Conservation (phyloP, 1,140 invertebrate genomes). For the Drosophila saltans region DNA sequence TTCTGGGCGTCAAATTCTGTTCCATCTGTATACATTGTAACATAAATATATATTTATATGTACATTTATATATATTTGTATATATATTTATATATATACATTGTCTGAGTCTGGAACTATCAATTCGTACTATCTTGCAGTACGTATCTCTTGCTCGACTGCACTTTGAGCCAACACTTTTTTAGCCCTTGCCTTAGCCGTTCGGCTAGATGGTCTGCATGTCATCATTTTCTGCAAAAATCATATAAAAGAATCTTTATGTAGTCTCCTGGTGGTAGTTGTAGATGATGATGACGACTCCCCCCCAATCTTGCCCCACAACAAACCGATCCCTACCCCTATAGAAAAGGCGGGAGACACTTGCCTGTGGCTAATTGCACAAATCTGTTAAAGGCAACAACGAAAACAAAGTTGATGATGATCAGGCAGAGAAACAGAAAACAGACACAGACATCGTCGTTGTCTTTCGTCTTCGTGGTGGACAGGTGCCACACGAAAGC, state of each 20-base stretch:
- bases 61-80: too few species aligned
- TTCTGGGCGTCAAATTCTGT: constrained; percentile 72
- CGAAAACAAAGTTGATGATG: constrained; percentile 51
- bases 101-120: constrained; percentile 42
- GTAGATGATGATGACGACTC: constrained; percentile 3
- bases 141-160: constrained; percentile 62
- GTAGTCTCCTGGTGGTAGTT: constrained; percentile 11
- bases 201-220: constrained; percentile 16
- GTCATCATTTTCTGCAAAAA: constrained; percentile 13
- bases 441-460: constrained; percentile 26
- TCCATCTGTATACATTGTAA: constrained; percentile 51
- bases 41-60: too few species aligned
- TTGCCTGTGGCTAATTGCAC: constrained; percentile 73
- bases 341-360: constrained; percentile 13
- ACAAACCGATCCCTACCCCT: background rate
- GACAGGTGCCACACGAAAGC: constrained; percentile 76
- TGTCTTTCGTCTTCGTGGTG: constrained; percentile 4
- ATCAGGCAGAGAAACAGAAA: constrained; percentile 57
- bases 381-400: constrained; percentile 77
- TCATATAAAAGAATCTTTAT: background rate
- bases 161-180: constrained; percentile 33
- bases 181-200: background rate
- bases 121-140: constrained; percentile 54
- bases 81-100: too few species aligned
- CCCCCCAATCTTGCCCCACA: constrained; percentile 1